These are phyloP conservation scores for Ciconia boyciana DNA, from an alignment of 2,113 vertebrate genomes.

Conservation along the genomic window DNA sequence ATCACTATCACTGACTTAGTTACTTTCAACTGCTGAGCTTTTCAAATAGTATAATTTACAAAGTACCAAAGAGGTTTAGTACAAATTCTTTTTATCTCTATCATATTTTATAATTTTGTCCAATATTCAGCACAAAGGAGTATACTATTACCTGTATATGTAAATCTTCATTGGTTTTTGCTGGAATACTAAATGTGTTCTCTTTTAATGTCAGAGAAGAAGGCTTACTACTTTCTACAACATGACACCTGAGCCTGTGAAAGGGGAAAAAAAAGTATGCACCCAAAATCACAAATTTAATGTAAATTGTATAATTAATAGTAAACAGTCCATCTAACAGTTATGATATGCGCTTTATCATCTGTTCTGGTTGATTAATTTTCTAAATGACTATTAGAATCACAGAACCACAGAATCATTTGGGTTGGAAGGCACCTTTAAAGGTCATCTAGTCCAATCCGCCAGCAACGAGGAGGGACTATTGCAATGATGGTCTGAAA, in stretches of 20 bases:
- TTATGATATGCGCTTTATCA: not conserved
- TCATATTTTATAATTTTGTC: not conserved
- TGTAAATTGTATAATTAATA: not conserved
- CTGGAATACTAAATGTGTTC: conserved; percentile 56
- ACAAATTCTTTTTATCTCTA: not conserved
- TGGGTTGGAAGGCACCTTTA: not conserved
- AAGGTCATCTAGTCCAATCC: not conserved
- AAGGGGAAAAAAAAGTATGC: not conserved
- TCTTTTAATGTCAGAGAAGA: conserved; percentile 74
- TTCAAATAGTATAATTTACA: not conserved
- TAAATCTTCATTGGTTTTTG: conserved; percentile 80
- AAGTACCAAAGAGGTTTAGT: not conserved
- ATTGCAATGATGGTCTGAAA: not conserved
- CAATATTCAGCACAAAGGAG: not conserved
- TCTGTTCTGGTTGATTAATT: not conserved
- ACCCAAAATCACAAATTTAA: not conserved
- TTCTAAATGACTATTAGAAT: not conserved
- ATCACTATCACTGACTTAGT: not conserved
- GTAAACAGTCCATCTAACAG: not conserved
- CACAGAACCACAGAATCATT: not conserved
- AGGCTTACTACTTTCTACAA: conserved; percentile 81
- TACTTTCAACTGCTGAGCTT: not conserved
- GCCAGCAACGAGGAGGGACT: too few species aligned
- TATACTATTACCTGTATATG: conserved; percentile 76
- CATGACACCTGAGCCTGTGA: conserved; percentile 89